Percentiles rank a stretch among this genome's conserved stretches.
phyloP scores from a whole-genome alignment of 2,113 vertebrate genomes.

The Dunckerocampus dactyliophorus region DNA sequence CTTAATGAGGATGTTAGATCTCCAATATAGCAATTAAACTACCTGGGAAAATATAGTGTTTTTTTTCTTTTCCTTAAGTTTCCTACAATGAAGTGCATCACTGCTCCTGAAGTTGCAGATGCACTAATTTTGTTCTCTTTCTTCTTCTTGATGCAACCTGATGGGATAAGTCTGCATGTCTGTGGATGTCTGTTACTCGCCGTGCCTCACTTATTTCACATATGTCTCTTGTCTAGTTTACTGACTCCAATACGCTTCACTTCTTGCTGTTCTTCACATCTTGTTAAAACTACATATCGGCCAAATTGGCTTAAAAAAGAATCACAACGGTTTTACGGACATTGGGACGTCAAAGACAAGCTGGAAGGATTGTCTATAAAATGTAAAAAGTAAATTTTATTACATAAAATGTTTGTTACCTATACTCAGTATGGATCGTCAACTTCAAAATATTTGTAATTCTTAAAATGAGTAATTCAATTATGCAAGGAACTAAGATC shows the following conservation, averaged over 20 bases:
- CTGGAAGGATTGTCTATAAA: no score
- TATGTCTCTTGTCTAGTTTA: conserved; percentile 16
- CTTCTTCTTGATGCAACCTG: neutral
- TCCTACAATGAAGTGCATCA: neutral
- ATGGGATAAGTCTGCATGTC: neutral
- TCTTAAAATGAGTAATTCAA: no score
- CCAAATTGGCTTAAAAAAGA: neutral
- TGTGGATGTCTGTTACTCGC: neutral
- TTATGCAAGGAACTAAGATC: no score
- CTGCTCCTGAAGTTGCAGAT: neutral
- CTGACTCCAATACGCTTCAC: conserved; percentile 12
- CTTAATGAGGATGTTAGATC: conserved; percentile 66
- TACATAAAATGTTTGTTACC: no score
- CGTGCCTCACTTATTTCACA: conserved; percentile 33
- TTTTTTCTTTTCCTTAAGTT: conserved; percentile 7
- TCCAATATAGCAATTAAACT: conserved; percentile 58
- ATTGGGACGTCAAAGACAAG: no score
- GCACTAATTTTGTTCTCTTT: neutral
- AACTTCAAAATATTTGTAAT: no score
- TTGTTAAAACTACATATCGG: conserved; percentile 7
- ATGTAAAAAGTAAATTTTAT: no score
- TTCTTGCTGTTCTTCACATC: neutral
- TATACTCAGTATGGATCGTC: no score
- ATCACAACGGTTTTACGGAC: no score
- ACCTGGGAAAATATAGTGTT: conserved; percentile 49